These are phyloP conservation scores for Ptyas mucosa DNA, from an alignment of 2,113 vertebrate species.

Conservation along the genomic window DNA sequence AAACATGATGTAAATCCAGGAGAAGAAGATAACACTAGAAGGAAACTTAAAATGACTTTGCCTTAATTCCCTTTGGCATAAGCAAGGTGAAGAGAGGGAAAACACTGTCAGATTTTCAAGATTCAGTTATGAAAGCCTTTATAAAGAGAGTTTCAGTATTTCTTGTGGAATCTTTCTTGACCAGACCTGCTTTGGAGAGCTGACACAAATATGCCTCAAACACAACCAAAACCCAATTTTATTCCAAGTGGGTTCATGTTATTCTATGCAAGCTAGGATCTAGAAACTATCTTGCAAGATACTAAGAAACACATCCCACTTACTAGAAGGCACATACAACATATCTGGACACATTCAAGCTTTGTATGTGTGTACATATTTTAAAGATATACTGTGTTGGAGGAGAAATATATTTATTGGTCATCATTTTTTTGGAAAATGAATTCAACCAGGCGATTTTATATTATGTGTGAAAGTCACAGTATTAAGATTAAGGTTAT, in stretches of 20 bases:
- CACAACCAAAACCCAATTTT: not conserved
- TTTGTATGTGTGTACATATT: not conserved
- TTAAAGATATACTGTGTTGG: not conserved
- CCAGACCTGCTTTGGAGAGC: not conserved
- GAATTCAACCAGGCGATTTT: slow-evolving; percentile 39
- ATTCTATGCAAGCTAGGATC: not conserved
- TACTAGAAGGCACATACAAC: not conserved
- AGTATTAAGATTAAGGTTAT: slow-evolving; percentile 59
- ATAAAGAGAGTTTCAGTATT: not conserved
- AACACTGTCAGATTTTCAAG: not conserved
- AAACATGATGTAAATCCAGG: not conserved
- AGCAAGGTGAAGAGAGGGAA: not conserved
- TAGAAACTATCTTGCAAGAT: not conserved
- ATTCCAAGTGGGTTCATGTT: not conserved
- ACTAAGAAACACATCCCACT: not conserved
- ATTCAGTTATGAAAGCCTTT: not conserved
- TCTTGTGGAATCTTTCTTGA: not conserved
- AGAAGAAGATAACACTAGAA: not conserved
- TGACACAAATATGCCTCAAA: not conserved
- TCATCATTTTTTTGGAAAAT: slow-evolving; percentile 60
- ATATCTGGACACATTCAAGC: not conserved
- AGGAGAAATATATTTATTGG: slow-evolving; percentile 14
- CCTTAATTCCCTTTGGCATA: not conserved
- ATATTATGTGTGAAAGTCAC: slow-evolving; percentile 36
- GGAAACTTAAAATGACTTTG: not conserved